Base-by-base conservation (phyloP, 2,888 invertebrate species). In the Drosophila neotestacea region DNA sequence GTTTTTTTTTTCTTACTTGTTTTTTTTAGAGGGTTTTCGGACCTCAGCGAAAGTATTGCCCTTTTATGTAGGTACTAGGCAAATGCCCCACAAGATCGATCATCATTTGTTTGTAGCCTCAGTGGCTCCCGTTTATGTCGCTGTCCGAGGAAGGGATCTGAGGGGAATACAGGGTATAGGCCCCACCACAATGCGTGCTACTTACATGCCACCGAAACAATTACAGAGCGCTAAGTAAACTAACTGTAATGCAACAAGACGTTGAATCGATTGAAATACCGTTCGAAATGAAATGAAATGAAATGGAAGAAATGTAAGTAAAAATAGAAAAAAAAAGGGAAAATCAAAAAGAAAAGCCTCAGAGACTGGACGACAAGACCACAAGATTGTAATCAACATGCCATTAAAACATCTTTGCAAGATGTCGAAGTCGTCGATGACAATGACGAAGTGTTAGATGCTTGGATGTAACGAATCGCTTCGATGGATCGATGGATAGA, bases 361-460 rank as follows among this genome's bases (percentile, higher is more conserved):
- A 4, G 4, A 16, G 41, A 22, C 65, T 48, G 39, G 51, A 55
- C 55, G 39, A 32, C 22, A 48, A 27, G 62, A 64, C 88, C 85
- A 78, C 90, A 89, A 90, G 87, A 90, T 90, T 77, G 89, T 88
- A 89, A 89, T 90, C 88, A 88, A 85, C 84, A 79, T 84, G 85
- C 90, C 90, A 90, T 90, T 87, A 90, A 90, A 86, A 83, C 86
- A 88, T 86, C 87, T 89, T 85, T 84, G 77, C 76, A 83, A 89
- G 87, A 86, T 88, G 86, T 85, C 88, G 81, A 86, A 73, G 78
- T 70, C 71, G 65, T 75, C 89, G 89, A 88, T 86, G 85, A 86
- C 88, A 86, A 85, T 85, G 85, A 88, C 84, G 84, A 83, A 81
- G 81, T 81, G 81, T 75, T 48, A 46, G 56, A 47, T 42, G 54